phyloP scores from a whole-genome alignment of 2,888 invertebrate genomes.

The Synergus umbraculus region DNA sequence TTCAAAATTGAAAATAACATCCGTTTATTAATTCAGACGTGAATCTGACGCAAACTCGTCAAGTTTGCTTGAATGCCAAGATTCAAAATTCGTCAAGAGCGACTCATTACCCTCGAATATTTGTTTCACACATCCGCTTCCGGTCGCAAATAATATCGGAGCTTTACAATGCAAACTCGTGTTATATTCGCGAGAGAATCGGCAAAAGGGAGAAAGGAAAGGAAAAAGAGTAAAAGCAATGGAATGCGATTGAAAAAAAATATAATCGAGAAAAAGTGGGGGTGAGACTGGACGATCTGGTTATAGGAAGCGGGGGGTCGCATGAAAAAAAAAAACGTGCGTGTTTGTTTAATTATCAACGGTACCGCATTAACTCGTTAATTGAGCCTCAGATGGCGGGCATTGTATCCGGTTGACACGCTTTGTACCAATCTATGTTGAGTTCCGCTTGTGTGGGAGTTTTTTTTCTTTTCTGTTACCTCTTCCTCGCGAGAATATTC shows the following conservation, averaged over 20 bases:
- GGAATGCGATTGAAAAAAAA: constrained; percentile 58
- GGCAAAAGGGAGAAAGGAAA: constrained; percentile 34
- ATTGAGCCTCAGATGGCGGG: constrained; percentile 76
- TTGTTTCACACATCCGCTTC: constrained; percentile 77
- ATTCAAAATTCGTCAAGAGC: constrained; percentile 45
- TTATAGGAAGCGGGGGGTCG: constrained; percentile 31
- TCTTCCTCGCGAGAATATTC: constrained; percentile 57
- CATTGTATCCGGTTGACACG: constrained; percentile 75
- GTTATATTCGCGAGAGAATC: constrained; percentile 61
- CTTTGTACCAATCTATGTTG: constrained; percentile 68
- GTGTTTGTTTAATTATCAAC: constrained; percentile 77
- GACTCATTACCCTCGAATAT: constrained; percentile 67
- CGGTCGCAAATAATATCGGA: constrained; percentile 70
- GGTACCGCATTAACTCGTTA: constrained; percentile 77
- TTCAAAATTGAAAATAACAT: too few relatives aligned
- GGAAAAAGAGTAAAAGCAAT: constrained; percentile 46
- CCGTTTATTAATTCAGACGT: background rate
- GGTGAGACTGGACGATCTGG: constrained; percentile 42
- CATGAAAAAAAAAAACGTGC: constrained; percentile 57
- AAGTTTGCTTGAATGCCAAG: background rate
- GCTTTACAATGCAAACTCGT: constrained; percentile 67
- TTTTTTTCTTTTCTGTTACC: constrained; percentile 56
- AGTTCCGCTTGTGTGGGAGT: constrained; percentile 65
- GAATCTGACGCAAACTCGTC: too few relatives aligned
- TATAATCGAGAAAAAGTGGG: constrained; percentile 42